These are phyloP conservation scores for Caenorhabditis uteleia DNA, from an alignment of 2,888 invertebrate genomes.

Conservation along the genomic window DNA sequence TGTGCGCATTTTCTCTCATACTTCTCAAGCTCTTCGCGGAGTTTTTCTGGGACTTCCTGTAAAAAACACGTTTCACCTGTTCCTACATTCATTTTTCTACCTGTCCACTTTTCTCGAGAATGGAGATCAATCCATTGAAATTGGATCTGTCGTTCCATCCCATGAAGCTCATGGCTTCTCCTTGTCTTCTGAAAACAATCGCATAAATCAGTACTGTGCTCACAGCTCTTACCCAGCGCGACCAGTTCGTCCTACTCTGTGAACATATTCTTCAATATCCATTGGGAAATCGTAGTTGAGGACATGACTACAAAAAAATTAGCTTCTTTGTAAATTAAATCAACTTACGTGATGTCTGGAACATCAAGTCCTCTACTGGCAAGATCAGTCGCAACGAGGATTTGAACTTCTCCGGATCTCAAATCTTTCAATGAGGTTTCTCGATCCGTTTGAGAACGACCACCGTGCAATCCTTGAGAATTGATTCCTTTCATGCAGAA, in stretches of 20 bases:
- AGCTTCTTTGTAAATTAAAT: background rate
- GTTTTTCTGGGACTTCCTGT: background rate
- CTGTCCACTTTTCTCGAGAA: slow-evolving; percentile 85
- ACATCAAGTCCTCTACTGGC: slow-evolving; percentile 91
- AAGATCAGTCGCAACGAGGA: slow-evolving; percentile 91
- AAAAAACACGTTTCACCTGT: slow-evolving; percentile 1
- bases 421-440: slow-evolving; percentile 77
- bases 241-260: slow-evolving; percentile 92
- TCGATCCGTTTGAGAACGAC: slow-evolving; percentile 79
- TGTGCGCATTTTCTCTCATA: background rate
- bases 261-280: slow-evolving; percentile 93
- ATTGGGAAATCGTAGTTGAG: slow-evolving; percentile 91
- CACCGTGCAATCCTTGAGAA: slow-evolving; percentile 87
- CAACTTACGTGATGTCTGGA: slow-evolving; percentile 70
- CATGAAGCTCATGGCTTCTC: slow-evolving; percentile 83
- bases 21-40: background rate
- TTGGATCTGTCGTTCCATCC: slow-evolving; percentile 82
- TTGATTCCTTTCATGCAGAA: slow-evolving; percentile 78
- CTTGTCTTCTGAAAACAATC: no score
- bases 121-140: slow-evolving; percentile 82
- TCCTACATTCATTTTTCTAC: background rate
- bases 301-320: slow-evolving; percentile 78
- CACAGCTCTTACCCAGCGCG: slow-evolving; percentile 79
- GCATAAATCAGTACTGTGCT: no score
- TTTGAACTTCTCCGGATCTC: slow-evolving; percentile 78